These are phyloP conservation scores for Stichopus horrens DNA, from an alignment of 53 echinoderm and acorn worm genomes.

Conservation along the genomic window DNA sequence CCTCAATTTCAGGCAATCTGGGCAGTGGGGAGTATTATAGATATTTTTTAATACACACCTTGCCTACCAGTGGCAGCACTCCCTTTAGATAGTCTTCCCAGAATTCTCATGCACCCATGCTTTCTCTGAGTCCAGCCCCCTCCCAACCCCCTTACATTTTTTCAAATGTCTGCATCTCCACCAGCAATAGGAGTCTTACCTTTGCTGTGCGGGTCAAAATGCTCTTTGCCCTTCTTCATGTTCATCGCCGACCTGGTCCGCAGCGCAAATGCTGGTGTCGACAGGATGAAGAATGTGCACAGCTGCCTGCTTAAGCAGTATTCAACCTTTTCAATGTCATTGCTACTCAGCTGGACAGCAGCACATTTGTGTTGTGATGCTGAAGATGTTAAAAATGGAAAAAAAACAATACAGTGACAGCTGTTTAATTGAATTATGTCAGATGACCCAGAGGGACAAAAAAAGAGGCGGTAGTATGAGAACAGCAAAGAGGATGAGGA, in stretches of 20 bases:
- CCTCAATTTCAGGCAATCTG: too few relatives aligned
- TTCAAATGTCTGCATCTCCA: too few relatives aligned
- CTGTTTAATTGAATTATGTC: not conserved
- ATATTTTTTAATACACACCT: too few relatives aligned
- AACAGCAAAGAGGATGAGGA: too few relatives aligned
- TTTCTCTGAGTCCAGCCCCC: too few relatives aligned
- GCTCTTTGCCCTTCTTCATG: conserved; percentile 58
- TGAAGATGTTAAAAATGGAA: not conserved
- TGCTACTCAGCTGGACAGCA: conserved; percentile 40
- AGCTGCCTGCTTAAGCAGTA: conserved; percentile 52
- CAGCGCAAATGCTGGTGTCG: conserved; percentile 57
- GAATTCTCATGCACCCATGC: too few relatives aligned
- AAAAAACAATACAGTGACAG: conserved; percentile 5
- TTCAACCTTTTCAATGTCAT: conserved; percentile 63
- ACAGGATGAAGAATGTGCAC: conserved; percentile 59
- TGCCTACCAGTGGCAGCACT: too few relatives aligned
- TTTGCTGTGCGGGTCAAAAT: conserved; percentile 80
- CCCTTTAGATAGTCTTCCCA: too few relatives aligned
- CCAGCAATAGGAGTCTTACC: conserved; percentile 46
- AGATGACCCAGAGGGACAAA: too few relatives aligned
- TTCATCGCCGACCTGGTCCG: conserved; percentile 57
- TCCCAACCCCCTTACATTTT: too few relatives aligned
- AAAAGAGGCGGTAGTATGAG: not conserved
- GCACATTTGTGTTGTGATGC: conserved; percentile 48
- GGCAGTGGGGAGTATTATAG: too few relatives aligned